phyloP scores from a whole-genome alignment of 2,113 vertebrate genomes.

The Marcusenius ussheri region DNA sequence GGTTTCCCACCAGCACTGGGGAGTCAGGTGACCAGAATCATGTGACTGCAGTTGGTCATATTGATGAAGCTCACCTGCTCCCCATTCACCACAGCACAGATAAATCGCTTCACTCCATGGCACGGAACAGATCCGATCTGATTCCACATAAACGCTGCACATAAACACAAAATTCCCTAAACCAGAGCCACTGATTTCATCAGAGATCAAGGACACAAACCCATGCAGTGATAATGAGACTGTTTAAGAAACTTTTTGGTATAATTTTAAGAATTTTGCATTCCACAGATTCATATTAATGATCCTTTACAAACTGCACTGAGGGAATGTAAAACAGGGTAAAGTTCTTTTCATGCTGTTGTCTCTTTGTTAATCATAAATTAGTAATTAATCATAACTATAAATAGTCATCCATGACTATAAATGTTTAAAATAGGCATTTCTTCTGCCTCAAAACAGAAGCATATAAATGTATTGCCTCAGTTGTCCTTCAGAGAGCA shows the following conservation, averaged over 20 bases:
- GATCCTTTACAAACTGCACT: neutral
- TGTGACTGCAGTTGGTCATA: neutral
- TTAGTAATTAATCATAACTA: slow-evolving; percentile 6
- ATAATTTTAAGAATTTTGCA: neutral
- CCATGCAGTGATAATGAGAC: neutral
- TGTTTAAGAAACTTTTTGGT: neutral
- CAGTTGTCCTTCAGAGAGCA: neutral
- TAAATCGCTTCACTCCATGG: neutral
- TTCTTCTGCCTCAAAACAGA: neutral
- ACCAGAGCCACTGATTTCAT: neutral
- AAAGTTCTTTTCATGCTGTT: neutral
- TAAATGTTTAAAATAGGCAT: slow-evolving; percentile 1
- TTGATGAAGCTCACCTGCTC: neutral
- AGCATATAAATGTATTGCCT: neutral
- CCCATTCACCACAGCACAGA: neutral
- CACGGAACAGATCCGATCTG: neutral
- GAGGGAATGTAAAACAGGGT: slow-evolving; percentile 3
- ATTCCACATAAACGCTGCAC: neutral
- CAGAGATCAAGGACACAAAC: neutral
- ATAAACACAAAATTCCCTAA: neutral
- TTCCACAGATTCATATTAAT: neutral
- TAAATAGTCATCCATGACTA: neutral
- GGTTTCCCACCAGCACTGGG: neutral
- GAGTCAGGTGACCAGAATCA: neutral
- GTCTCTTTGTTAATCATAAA: slow-evolving; percentile 2